phyloP scores from a whole-genome alignment of 2,797 vertebrate species.

The Girardinus metallicus region DNA sequence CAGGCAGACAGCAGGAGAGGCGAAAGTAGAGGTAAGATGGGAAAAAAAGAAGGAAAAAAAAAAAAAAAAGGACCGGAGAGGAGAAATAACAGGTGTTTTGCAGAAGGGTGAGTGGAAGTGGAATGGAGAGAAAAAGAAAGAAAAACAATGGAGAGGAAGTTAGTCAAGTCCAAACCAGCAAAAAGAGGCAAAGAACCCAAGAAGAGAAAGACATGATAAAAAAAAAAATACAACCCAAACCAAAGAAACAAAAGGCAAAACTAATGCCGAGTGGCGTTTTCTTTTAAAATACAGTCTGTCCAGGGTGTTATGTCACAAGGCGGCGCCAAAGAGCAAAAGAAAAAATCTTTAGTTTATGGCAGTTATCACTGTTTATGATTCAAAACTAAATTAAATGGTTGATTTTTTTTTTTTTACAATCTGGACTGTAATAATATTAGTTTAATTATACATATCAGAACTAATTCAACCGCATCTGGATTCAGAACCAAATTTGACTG shows the following conservation, averaged over 20 bases:
- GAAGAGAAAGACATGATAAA: not conserved
- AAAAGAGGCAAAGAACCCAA: conserved; percentile 4
- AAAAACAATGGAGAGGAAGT: conserved; percentile 14
- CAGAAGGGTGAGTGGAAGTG: conserved; percentile 5
- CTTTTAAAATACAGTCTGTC: not conserved
- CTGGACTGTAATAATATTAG: not conserved
- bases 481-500: not conserved
- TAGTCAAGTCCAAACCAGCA: conserved; percentile 37
- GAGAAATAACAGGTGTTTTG: conserved; percentile 9
- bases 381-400: not conserved
- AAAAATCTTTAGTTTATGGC: no score
- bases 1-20: conserved; percentile 36
- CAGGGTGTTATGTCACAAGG: not conserved
- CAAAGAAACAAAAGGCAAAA: not conserved
- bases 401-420: not conserved
- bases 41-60: not conserved
- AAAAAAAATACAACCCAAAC: not conserved
- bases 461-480: not conserved
- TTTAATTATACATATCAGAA: not conserved
- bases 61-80: not conserved
- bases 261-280: not conserved
- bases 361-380: not conserved
- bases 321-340: not conserved
- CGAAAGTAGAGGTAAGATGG: conserved; percentile 5
- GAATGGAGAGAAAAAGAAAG: conserved; percentile 8